A percentile compares a stretch with the other conserved stretches of the same genome.
phyloP scores from a whole-genome alignment of 2,888 invertebrate species.

The Leucozona laternaria region DNA sequence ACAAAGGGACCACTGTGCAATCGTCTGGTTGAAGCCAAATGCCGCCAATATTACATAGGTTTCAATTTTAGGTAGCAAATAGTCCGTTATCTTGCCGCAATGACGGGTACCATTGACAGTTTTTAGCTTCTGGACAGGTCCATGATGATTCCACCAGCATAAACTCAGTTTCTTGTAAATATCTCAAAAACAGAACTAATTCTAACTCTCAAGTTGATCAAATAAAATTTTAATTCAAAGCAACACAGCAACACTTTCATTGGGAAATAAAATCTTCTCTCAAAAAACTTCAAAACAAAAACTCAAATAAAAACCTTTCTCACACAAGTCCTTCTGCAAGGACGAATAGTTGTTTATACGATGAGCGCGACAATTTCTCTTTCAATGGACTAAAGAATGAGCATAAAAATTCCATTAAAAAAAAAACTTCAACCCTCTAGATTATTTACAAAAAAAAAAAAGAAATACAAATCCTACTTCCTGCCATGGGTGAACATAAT shows the following conservation, averaged over 20 bases:
- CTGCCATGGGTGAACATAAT: conserved; percentile 32
- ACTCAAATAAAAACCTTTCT: background rate
- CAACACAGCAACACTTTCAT: conserved; percentile 45
- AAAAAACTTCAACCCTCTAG: conserved; percentile 37
- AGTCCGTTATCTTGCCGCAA: too few species aligned
- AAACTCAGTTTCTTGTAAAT: too few species aligned
- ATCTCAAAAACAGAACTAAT: too few species aligned
- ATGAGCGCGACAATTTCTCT: conserved; percentile 34
- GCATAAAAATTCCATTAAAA: conserved; percentile 29
- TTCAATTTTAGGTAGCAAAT: too few species aligned
- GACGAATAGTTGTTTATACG: conserved; percentile 51
- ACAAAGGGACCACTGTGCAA: too few species aligned
- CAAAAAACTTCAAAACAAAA: background rate
- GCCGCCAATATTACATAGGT: too few species aligned
- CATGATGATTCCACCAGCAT: too few species aligned
- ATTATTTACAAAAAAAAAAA: conserved; percentile 24
- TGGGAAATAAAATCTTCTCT: conserved; percentile 30
- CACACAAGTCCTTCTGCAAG: conserved; percentile 24
- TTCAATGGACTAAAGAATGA: conserved; percentile 30
- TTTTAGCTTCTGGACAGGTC: too few species aligned
- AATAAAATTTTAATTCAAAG: background rate
- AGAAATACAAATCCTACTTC: conserved; percentile 3
- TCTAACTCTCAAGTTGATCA: too few species aligned
- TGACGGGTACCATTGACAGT: too few species aligned
- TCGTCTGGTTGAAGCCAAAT: too few species aligned